Evolutionary conservation across 1,140 invertebrate species (phyloP).

Genomic region (Ephestia elutella): DNA sequence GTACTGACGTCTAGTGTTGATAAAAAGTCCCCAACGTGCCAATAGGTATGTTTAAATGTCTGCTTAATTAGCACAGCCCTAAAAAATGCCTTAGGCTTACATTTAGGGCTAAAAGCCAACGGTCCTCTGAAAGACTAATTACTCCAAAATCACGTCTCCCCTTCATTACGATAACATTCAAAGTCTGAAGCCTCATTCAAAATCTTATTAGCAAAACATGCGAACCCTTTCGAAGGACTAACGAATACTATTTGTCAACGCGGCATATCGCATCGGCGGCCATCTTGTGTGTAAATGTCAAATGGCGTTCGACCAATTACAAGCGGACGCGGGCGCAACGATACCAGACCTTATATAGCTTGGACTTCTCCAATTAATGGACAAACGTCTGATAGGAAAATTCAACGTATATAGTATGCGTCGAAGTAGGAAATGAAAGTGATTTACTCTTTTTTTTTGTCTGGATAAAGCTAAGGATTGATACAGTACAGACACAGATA

Average conservation of each 20-base stretch:
- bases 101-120: too few species aligned
- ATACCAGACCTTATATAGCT: slow-evolving; percentile 34
- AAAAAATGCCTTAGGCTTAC: too few species aligned
- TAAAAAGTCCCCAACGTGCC: too few species aligned
- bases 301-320: slow-evolving; percentile 61
- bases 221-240: slow-evolving; percentile 15
- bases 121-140: too few species aligned
- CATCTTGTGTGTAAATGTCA: slow-evolving; percentile 69
- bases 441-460: not conserved
- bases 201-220: slow-evolving; percentile 15
- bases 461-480: too few species aligned
- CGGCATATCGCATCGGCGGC: slow-evolving; percentile 52
- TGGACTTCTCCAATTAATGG: not conserved
- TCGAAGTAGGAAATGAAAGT: not conserved
- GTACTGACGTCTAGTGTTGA: too few species aligned
- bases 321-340: slow-evolving; percentile 45
- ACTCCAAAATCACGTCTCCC: too few species aligned
- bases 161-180: not conserved
- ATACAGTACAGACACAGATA: too few species aligned
- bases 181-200: slow-evolving; percentile 10
- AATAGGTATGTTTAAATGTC: too few species aligned
- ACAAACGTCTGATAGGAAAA: not conserved
- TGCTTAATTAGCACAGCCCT: too few species aligned
- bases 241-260: slow-evolving; percentile 56
- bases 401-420: not conserved